Evolutionary conservation across 2,113 vertebrate species (phyloP), one percentile per base, ranked within the genome.

Genomic region (Sialia sialis): DNA sequence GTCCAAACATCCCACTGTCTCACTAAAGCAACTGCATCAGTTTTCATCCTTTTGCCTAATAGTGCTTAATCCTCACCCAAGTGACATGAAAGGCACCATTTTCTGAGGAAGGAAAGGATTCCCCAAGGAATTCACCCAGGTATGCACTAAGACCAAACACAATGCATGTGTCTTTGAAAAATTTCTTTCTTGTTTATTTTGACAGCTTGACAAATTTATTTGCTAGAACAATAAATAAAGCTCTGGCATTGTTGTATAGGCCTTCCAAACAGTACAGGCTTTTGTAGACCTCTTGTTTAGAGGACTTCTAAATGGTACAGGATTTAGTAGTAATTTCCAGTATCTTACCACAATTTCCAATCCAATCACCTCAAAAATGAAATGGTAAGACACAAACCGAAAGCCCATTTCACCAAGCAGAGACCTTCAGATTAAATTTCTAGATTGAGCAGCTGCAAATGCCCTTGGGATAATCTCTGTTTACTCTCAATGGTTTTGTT

Each of bases 71-170:
- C 26, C 16, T 88, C 89, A 81, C 77, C 55, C 36, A 78, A 78
- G 68, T 34, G 67, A 79, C 86, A 75, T 20, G 66, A 93, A 95
- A 94, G 32, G 43, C 60, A 84, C 38, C 52, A 85, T 46, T 84
- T 88, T 72, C n/a, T 59, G 77, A 64, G 55, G 54, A 96, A 94
- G 89, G 66, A 76, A 96, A 92, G 78, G 84, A 84, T 74, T 94
- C 80, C 26, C 66, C 38, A 84, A 84, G 84, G 32, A 83, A 95
- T 87, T 93, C 88, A 90, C 58, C 21, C 81, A 96, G 63, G 34
- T 49, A 59, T 18, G 44, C 0, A 0, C 51, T 58, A 79, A 4
- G 9, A 90, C 52, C 87, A 94, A 88, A 89, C 48, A 87, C 27
- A 94, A 63, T 6, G 25, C 2, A 3, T 10, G 14, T 8, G 22